Base-by-base conservation (phyloP, 2,113 vertebrate genomes). In the Crotophaga sulcirostris region DNA sequence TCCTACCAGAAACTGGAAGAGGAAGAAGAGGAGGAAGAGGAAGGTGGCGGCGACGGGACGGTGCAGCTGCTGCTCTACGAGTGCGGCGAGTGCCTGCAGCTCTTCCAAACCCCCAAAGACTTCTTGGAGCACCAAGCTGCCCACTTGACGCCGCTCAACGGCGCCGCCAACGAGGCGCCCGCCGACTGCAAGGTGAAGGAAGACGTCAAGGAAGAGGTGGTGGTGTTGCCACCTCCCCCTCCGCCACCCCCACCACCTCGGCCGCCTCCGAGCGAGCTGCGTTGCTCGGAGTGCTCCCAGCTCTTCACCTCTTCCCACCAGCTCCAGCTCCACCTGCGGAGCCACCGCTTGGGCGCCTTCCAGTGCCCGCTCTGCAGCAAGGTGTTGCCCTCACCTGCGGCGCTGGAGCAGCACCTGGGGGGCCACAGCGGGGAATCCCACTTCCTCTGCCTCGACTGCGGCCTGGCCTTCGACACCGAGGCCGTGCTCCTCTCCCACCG, bases 381-480 rank as follows among this genome's bases (percentile, higher is more conserved):
- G 10, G 95, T 97, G 51, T 97, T 98, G 76, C 96, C 97, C 1
- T 96, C 96, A 16, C 93, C 97, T 15, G 91, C 93, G 6, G 95
- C 96, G 12, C 95, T 98, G 13, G 95, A 96, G 47, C 96, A 98
- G 64, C 98, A 96, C 62, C 76, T 95, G 7, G 94, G 96, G 8
- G 96, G 97, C 49, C 97, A 98, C 70, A 97, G 96, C 55, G 97
- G 97, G 0, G 93, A 96, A 44, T 97, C 97, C n/a, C 98, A 98
- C 56, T 98, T 99, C 74, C 97, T 99, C 13, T 99, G 99, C 29
- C 98, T 99, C 72, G 99, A 99, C 91, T 99, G 99, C 9, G 99
- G 99, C 44, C 97, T 98, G 26, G 98, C 98, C 89, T 99, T 99
- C 20, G 97, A 98, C 87, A 96, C 98, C 6, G 99, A 99, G 85